Evolutionary conservation across 1,140 invertebrate species (phyloP), one percentile per base, ranked within the genome.

Genomic region (Drosophila insularis): DNA sequence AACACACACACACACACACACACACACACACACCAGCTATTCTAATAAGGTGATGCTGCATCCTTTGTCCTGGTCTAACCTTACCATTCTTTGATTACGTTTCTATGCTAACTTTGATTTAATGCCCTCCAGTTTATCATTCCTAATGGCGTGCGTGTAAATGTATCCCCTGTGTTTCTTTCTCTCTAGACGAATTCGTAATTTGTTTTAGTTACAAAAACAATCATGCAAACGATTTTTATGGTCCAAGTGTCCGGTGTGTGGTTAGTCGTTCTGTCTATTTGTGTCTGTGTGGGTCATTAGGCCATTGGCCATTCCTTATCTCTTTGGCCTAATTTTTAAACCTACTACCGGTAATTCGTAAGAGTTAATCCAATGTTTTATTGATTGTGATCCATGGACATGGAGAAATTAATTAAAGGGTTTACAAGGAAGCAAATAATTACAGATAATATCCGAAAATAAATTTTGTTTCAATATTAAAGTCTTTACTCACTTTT

Each of bases 101-200:
- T 54, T 60, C 8, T 50, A 19, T 80, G 81, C 78, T 87, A 90
- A 90, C 87, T 90, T 90, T 90, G 87, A 90, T 90, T 90, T 90
- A 90, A 90, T 90, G 79, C 87, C 61, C 64, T 55, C 58, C 73
- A 74, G 81, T 87, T 90, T 90, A 86, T 90, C 86, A 90, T 74
- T 86, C 79, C 61, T 87, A 89, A 89, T 89, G 73, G 78, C 72
- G 81, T 81, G 79, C 72, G 75, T 87, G 81, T 68, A 85, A 78
- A 85, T 84, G 85, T 85, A 71, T 76, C 70, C 77, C 77, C 46
- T 72, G 74, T 72, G 64, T 65, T 68, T 50, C 43, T 19, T 21
- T 61, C 35, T 55, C 50, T 55, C 46, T 73, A 68, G 62, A 62
- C 67, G 64, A 62, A 19, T 77, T 68, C 74, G 68, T 76, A 62